Conservation (phyloP, 2,888 invertebrate species). For the Eurytoma adleriae region DNA sequence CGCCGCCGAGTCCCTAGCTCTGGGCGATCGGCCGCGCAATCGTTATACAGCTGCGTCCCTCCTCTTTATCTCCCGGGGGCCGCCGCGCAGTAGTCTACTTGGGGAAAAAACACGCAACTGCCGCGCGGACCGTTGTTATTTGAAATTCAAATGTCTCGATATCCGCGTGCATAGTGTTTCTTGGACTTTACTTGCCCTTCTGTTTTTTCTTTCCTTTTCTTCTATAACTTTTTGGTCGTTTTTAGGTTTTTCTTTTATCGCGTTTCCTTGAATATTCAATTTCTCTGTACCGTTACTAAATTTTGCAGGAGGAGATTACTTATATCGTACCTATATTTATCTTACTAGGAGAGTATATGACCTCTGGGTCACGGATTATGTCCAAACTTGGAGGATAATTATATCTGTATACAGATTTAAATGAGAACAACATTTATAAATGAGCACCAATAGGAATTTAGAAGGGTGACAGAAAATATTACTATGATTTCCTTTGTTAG, state of each 20-base stretch:
- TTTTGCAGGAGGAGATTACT: not conserved
- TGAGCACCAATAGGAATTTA: no score
- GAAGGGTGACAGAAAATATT: no score
- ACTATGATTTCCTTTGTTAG: no score
- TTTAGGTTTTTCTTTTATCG: no score
- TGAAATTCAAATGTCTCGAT: constrained; percentile 36
- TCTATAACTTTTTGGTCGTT: not conserved
- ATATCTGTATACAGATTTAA: no score
- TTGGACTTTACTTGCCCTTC: constrained; percentile 25
- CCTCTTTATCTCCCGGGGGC: not conserved
- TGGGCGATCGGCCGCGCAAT: constrained; percentile 1
- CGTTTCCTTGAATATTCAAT: no score
- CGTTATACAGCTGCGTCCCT: not conserved
- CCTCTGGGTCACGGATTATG: no score
- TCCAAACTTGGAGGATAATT: no score
- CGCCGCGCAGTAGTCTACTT: constrained; percentile 33
- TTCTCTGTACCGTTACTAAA: not conserved
- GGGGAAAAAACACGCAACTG: constrained; percentile 38
- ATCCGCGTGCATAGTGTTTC: not conserved
- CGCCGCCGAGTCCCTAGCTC: not conserved
- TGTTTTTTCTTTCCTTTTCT: not conserved
- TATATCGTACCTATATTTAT: no score
- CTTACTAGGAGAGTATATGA: no score
- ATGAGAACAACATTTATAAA: no score
- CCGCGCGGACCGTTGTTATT: constrained; percentile 27